Base-by-base conservation (phyloP, 2,797 vertebrate genomes). In the Trachops cirrhosus region DNA sequence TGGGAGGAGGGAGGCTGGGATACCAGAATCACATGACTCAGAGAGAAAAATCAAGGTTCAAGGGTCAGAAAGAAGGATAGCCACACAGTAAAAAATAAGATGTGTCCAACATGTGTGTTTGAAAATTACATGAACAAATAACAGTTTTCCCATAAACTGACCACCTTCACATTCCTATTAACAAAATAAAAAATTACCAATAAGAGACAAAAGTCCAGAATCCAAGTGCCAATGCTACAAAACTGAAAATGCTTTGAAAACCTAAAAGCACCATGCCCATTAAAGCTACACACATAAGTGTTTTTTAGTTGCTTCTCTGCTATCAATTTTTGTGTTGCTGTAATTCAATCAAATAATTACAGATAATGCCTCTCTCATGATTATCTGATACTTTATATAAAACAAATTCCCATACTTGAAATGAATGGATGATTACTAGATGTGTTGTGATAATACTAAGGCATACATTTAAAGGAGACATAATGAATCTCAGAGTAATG, bases 211-310 rank as follows among this genome's bases (percentile, higher is more conserved):
- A 85, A 67, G 64, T 59, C 19, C 15, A 88, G 70, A 87, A 91
- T 91, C 26, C 34, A 80, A 70, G 19, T 18, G 37, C 24, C 29
- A 85, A 7, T 77, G 52, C 46, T 88, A 59, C 41, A 64, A 89
- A 89, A 80, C 5, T 80, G 52, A 92, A 87, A 93, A 50, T 85
- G 32, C 34, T 92, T 92, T 59, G 34, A 83, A 88, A 89, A 71
- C 7, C 34, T 6, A 29, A 32, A 94, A 84, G 22, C 2, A 5
- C 8, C 68, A 83, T 3, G 46, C 10, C 12, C 16, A 34, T 79
- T 52, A 74, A 85, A 89, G 16, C 44, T 48, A 83, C 3, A 22
- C 64, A 34, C 21, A 24, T 34, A 91, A 67, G 6, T 86, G 7
- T 15, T 29, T 74, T 62, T 84, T 73, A 37, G 29, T 94, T 67